A percentile compares a stretch with the other conserved stretches of the same genome.
Conservation (phyloP, 2,797 vertebrate species). For the Galagoides demidoff region DNA sequence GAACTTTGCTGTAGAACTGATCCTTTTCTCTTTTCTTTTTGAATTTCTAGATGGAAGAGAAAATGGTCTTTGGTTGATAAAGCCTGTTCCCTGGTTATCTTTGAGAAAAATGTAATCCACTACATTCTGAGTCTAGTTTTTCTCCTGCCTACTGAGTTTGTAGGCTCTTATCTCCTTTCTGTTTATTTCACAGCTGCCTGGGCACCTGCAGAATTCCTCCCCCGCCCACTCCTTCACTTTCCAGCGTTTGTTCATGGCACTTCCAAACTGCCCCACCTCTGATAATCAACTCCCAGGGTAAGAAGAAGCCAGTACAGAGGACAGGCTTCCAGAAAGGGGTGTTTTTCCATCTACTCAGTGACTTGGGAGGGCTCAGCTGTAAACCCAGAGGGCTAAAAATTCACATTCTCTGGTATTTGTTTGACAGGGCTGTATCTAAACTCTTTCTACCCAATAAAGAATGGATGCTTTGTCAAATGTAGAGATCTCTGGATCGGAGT, state of each 20-base stretch:
- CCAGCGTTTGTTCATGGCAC: not conserved
- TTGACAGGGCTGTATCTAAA: conserved; percentile 5
- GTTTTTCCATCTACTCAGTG: not conserved
- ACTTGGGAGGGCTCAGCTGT: not conserved
- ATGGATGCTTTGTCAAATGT: not conserved
- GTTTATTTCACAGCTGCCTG: conserved; percentile 75
- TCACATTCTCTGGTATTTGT: not conserved
- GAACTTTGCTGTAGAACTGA: conserved; percentile 60
- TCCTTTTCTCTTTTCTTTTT: conserved; percentile 50
- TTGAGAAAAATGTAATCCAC: conserved; percentile 74
- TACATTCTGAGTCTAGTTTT: conserved; percentile 59
- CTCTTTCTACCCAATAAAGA: not conserved
- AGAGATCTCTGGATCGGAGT: not conserved
- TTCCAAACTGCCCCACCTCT: conserved; percentile 21
- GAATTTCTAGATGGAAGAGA: conserved; percentile 73
- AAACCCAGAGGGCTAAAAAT: not conserved
- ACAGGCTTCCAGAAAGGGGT: not conserved
- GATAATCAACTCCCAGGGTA: not conserved
- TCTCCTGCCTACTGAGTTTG: conserved; percentile 32
- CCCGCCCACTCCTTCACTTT: not conserved
- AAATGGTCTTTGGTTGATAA: conserved; percentile 80
- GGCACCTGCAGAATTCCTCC: conserved; percentile 38
- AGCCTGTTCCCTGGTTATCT: conserved; percentile 77
- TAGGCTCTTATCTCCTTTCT: conserved; percentile 70
- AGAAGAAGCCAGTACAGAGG: not conserved